Evolutionary conservation across 2,797 vertebrate species (phyloP).

Genomic region (Anabacerthia variegaticeps): DNA sequence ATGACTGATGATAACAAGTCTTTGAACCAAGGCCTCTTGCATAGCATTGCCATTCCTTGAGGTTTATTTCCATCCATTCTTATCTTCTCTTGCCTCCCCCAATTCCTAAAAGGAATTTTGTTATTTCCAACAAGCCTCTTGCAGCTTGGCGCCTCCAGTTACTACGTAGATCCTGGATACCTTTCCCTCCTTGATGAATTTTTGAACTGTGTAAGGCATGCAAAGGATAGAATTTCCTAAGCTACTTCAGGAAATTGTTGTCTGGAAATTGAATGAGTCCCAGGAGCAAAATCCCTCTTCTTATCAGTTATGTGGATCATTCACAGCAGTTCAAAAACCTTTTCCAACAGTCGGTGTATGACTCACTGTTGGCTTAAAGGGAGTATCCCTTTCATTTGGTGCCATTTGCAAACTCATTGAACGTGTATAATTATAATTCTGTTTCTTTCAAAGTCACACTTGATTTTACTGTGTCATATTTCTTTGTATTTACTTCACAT

Average conservation of each 20-base stretch:
- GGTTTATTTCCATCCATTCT: conserved; percentile 29
- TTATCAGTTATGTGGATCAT: background rate
- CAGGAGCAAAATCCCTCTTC: background rate
- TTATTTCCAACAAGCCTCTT: background rate
- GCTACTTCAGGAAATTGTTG: background rate
- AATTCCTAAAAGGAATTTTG: conserved; percentile 11
- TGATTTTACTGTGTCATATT: background rate
- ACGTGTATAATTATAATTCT: background rate
- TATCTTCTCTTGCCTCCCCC: background rate
- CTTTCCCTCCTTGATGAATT: background rate
- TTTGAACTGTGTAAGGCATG: background rate
- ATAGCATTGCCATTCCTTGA: background rate
- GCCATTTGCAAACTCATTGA: background rate
- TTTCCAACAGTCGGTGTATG: background rate
- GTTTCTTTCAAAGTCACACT: background rate
- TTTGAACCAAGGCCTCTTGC: conserved; percentile 29
- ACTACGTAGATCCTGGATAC: background rate
- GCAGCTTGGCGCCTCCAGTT: background rate
- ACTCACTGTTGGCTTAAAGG: background rate
- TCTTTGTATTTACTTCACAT: background rate
- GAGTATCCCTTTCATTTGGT: background rate
- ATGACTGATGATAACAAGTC: background rate
- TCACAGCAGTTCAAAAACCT: background rate
- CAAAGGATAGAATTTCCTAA: background rate
- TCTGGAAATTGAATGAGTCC: background rate